Conservation (phyloP, 1,140 invertebrate genomes). For the Cydia fagiglandana region DNA sequence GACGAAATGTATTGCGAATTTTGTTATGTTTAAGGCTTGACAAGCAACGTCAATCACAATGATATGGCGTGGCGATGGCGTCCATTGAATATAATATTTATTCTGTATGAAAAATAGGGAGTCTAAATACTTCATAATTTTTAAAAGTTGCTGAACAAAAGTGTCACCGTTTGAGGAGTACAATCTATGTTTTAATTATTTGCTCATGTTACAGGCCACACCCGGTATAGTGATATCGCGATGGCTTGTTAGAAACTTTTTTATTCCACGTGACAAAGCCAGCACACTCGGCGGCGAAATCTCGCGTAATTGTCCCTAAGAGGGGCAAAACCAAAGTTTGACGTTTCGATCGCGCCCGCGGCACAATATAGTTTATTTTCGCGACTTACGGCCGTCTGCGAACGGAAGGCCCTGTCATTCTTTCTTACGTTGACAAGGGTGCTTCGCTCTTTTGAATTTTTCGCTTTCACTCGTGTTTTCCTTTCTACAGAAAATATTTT, state of each 20-base stretch:
- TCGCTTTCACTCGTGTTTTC: slow-evolving; percentile 27
- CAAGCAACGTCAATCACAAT: too few species aligned
- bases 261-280: background rate
- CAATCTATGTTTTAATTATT: too few species aligned
- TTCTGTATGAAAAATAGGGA: too few species aligned
- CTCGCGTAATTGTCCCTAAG: slow-evolving; percentile 6
- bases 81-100: too few species aligned
- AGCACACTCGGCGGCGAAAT: background rate
- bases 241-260: background rate
- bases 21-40: too few species aligned
- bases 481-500: slow-evolving; percentile 26
- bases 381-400: slow-evolving; percentile 17
- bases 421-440: slow-evolving; percentile 44
- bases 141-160: too few species aligned
- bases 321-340: slow-evolving; percentile 24
- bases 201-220: too few species aligned
- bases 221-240: background rate
- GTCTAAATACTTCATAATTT: too few species aligned
- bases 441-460: slow-evolving; percentile 29
- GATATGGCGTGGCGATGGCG: too few species aligned
- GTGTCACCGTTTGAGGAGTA: too few species aligned
- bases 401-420: slow-evolving; percentile 43
- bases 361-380: slow-evolving; percentile 32
- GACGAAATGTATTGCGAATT: too few species aligned
- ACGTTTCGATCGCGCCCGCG: slow-evolving; percentile 24